Evolutionary conservation across 2,797 vertebrate species (phyloP).

Genomic region (Pangasius larnaudii): DNA sequence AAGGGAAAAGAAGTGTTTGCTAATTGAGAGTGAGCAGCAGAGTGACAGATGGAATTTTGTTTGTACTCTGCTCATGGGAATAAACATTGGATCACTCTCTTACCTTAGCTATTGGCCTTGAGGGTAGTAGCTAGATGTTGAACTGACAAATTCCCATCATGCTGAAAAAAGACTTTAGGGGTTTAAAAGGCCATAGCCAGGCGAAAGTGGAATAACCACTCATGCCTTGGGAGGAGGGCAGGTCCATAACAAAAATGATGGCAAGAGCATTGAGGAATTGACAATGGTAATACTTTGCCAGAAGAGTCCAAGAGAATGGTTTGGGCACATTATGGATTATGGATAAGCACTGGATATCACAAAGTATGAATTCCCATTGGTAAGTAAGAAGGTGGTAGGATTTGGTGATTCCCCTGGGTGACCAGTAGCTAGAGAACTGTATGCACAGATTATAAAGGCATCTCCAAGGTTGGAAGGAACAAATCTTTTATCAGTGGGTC

Average conservation of each 20-base stretch:
- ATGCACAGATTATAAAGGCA: background rate
- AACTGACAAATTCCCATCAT: background rate
- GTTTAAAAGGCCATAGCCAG: background rate
- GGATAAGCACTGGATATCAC: background rate
- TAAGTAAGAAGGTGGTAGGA: background rate
- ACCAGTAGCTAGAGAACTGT: background rate
- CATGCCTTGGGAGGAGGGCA: background rate
- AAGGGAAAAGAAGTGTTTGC: background rate
- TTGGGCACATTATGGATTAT: background rate
- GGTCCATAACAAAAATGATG: background rate
- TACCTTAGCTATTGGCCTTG: background rate
- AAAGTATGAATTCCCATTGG: background rate
- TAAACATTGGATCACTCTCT: background rate
- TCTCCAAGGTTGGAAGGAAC: background rate
- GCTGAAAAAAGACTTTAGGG: background rate
- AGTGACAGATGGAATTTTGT: background rate
- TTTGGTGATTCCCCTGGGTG: background rate
- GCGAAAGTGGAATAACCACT: background rate
- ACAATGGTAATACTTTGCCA: background rate
- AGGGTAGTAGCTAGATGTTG: background rate
- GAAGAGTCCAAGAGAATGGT: background rate
- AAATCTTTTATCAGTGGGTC: background rate
- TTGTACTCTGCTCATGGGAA: background rate
- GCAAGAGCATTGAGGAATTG: background rate
- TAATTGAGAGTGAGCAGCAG: background rate